Evolutionary conservation across 2,113 vertebrate species (phyloP).

Genomic region (Condylura cristata): DNA sequence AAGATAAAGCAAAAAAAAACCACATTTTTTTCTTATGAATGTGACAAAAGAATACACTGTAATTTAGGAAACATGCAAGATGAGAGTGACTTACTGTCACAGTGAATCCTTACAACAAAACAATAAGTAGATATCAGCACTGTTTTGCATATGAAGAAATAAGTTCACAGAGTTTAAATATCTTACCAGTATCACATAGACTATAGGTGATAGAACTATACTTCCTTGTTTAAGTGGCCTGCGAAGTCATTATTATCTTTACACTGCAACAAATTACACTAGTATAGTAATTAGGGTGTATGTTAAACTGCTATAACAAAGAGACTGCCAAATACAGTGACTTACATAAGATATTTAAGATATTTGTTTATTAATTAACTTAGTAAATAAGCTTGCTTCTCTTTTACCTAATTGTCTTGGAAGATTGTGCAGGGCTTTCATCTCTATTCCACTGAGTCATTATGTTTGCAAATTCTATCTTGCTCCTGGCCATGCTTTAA

Average conservation of each 20-base stretch:
- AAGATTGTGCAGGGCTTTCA: not conserved
- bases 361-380: not conserved
- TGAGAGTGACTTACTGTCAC: not conserved
- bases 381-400: not conserved
- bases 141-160: conserved; percentile 1
- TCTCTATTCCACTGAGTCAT: not conserved
- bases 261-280: not conserved
- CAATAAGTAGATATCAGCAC: not conserved
- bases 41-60: not conserved
- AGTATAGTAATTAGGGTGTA: not conserved
- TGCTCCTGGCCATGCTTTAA: not conserved
- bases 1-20: conserved; percentile 15
- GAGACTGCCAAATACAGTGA: not conserved
- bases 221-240: not conserved
- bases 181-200: not conserved
- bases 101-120: not conserved
- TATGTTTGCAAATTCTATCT: not conserved
- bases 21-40: not conserved
- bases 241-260: not conserved
- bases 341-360: not conserved
- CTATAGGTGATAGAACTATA: not conserved
- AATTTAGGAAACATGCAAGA: not conserved
- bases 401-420: not conserved
- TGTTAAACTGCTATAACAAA: not conserved
- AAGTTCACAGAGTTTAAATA: not conserved